Percentiles rank a stretch among this genome's conserved stretches.
phyloP scores from a whole-genome alignment of 2,113 vertebrate genomes.

The Haemorhous mexicanus region DNA sequence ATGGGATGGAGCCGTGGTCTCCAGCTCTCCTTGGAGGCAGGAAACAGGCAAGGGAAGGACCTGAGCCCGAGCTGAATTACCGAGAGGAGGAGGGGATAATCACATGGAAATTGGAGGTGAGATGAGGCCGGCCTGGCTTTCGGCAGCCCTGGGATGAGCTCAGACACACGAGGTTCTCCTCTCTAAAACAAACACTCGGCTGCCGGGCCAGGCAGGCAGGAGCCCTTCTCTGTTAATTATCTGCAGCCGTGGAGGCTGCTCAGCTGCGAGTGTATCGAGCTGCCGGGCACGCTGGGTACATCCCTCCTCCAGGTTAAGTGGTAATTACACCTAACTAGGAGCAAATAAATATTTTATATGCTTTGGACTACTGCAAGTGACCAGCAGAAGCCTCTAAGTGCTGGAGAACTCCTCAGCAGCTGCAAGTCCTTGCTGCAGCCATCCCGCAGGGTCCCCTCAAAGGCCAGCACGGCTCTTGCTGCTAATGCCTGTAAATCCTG shows the following conservation, averaged over 20 bases:
- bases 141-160: neutral
- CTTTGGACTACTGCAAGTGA: neutral
- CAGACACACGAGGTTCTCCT: neutral
- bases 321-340: slow-evolving; percentile 62
- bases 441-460: neutral
- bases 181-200: neutral
- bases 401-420: neutral
- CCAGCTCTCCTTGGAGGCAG: neutral
- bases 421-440: neutral
- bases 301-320: slow-evolving; percentile 48
- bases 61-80: neutral
- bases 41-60: neutral
- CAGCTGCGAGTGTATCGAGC: neutral
- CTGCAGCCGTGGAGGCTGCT: neutral
- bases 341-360: slow-evolving; percentile 41
- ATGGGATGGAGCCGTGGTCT: rapidly evolving
- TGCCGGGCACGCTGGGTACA: neutral
- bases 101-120: neutral
- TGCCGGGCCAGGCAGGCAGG: neutral
- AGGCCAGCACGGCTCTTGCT: neutral
- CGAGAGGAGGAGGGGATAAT: neutral
- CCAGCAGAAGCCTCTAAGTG: neutral
- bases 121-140: neutral
- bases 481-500: neutral
- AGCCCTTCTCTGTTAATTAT: slow-evolving; percentile 7